These are phyloP conservation scores for Onychorhynchus coronatus DNA, from an alignment of 2,113 vertebrate genomes.

Conservation along the genomic window DNA sequence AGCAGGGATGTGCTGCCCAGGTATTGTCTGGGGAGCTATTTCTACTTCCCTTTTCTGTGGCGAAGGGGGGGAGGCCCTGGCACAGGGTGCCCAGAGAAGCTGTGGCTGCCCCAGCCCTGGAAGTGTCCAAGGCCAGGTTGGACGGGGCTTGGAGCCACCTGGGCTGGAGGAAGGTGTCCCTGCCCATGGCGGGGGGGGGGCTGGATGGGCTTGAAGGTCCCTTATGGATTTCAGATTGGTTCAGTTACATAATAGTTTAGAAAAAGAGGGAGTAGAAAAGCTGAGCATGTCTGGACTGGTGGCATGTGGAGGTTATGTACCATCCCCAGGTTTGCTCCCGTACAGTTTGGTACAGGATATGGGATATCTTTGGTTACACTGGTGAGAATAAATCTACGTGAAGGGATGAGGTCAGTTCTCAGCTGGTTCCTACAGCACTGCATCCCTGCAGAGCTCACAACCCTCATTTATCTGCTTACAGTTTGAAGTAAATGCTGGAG, in stretches of 20 bases:
- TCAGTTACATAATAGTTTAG: background rate
- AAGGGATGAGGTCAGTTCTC: background rate
- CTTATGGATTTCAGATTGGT: background rate
- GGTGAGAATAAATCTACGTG: background rate
- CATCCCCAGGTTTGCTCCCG: background rate
- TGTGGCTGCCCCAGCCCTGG: background rate
- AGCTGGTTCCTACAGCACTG: background rate
- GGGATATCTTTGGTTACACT: background rate
- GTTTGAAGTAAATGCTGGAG: background rate
- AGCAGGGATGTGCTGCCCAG: background rate
- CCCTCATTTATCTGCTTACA: background rate
- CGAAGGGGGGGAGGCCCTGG: background rate
- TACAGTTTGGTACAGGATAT: background rate
- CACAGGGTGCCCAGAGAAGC: background rate
- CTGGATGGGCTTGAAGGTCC: background rate
- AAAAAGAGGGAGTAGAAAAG: background rate
- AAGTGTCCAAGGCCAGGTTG: background rate
- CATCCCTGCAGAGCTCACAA: background rate
- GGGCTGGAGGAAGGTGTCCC: background rate
- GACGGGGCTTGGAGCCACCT: background rate
- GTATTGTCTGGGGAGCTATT: background rate
- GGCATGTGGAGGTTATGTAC: background rate
- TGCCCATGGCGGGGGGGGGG: background rate
- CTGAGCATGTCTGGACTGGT: rapidly evolving
- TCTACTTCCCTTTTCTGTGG: background rate